Conservation (phyloP, 2,113 vertebrate species). For the Emberiza fucata region DNA sequence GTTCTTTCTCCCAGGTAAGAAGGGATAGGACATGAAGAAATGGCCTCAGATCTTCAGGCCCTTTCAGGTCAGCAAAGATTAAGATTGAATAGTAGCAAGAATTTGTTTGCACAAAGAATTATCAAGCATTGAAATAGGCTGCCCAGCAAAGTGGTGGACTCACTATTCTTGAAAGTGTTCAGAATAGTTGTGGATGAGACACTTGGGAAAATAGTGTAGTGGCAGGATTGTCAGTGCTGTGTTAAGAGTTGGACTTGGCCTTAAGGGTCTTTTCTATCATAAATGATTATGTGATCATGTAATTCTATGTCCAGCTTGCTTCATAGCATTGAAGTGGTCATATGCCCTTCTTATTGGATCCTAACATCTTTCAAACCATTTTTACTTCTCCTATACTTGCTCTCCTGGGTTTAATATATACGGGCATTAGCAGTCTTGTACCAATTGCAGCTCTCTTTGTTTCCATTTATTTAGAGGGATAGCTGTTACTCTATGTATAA, state of each 20-base stretch:
- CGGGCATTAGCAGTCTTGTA: not conserved
- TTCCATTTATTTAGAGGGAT: not conserved
- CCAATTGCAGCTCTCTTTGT: not conserved
- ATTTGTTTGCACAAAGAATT: not conserved
- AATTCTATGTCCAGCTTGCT: not conserved
- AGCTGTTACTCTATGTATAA: not conserved
- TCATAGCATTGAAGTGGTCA: not conserved
- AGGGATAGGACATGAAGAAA: not conserved
- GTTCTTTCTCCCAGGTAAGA: not conserved
- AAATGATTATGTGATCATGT: not conserved
- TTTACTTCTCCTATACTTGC: not conserved
- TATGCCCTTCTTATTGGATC: not conserved
- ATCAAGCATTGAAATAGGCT: not conserved
- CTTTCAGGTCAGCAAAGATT: not conserved
- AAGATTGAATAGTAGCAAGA: not conserved
- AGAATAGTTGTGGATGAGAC: accelerated
- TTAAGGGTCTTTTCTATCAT: not conserved
- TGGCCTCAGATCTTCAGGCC: not conserved
- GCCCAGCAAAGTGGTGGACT: not conserved
- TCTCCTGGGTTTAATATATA: not conserved
- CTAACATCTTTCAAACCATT: not conserved
- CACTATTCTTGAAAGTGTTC: not conserved
- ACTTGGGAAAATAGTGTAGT: not conserved
- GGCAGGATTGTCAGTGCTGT: not conserved
- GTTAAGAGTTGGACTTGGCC: not conserved